phyloP scores from a whole-genome alignment of 2,113 vertebrate genomes.

The Pycnonotus jocosus region DNA sequence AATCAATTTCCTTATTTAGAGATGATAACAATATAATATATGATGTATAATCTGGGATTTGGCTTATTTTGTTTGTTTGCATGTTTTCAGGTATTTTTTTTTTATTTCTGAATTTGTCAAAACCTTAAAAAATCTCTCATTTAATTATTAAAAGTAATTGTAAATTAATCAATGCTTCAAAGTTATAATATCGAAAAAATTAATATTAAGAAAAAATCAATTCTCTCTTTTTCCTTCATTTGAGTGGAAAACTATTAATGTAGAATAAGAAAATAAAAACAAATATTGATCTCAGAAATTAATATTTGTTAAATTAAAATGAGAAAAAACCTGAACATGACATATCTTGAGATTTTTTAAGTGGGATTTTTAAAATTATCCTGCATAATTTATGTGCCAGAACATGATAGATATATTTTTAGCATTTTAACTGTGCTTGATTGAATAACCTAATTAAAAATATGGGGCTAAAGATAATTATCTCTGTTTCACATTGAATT shows the following conservation, averaged over 20 bases:
- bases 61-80: neutral
- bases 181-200: neutral
- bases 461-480: neutral
- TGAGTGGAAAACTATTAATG: neutral
- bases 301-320: neutral
- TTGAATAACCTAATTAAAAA: neutral
- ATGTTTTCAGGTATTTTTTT: neutral
- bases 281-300: neutral
- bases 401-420: neutral
- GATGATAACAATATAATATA: neutral
- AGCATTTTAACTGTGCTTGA: neutral
- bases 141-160: neutral
- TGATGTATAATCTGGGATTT: neutral
- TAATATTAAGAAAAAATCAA: neutral
- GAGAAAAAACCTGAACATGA: rapidly evolving
- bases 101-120: too few relatives aligned
- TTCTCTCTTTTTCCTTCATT: neutral
- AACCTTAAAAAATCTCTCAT: neutral
- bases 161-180: neutral
- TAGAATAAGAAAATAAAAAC: neutral
- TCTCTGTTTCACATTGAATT: neutral
- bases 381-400: neutral
- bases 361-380: neutral
- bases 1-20: neutral
- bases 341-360: neutral